Evolutionary conservation across 2,888 invertebrate genomes (phyloP).

Genomic region (Empis stercorea): DNA sequence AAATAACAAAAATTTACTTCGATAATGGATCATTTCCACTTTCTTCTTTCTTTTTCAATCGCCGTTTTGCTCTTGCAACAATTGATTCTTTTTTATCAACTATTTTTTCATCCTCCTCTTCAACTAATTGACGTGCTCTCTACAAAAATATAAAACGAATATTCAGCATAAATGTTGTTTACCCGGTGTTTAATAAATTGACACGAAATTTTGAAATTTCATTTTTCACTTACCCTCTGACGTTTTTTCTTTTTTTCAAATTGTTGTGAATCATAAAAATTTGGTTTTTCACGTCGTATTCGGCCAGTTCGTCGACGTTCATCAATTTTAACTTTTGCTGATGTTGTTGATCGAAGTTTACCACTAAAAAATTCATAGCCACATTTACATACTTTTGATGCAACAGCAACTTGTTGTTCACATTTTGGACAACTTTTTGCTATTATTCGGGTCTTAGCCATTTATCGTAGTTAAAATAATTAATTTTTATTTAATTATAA

Average conservation of each 20-base stretch:
- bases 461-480: too few species aligned
- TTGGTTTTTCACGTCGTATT: constrained; percentile 62
- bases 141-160: not conserved
- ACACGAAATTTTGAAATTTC: too few species aligned
- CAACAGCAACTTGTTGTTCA: constrained; percentile 63
- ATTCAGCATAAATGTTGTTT: too few species aligned
- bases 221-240: constrained; percentile 16
- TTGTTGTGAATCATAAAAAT: constrained; percentile 71
- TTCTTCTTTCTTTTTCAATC: constrained; percentile 30
- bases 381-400: constrained; percentile 60
- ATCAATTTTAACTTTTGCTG: constrained; percentile 18
- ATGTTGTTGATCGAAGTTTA: constrained; percentile 28
- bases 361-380: constrained; percentile 68
- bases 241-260: constrained; percentile 65
- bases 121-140: constrained; percentile 1
- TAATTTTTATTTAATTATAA: too few species aligned
- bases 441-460: constrained; percentile 57
- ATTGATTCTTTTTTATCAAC: constrained; percentile 39
- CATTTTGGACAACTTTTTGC: constrained; percentile 68
- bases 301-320: constrained; percentile 54
- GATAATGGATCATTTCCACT: constrained; percentile 32
- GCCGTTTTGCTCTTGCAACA: constrained; percentile 24
- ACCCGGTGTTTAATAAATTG: too few species aligned
- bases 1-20: constrained; percentile 2
- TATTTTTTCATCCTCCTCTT: constrained; percentile 20